Conservation (phyloP, 2,888 invertebrate genomes). For the Mycogona germanica region DNA sequence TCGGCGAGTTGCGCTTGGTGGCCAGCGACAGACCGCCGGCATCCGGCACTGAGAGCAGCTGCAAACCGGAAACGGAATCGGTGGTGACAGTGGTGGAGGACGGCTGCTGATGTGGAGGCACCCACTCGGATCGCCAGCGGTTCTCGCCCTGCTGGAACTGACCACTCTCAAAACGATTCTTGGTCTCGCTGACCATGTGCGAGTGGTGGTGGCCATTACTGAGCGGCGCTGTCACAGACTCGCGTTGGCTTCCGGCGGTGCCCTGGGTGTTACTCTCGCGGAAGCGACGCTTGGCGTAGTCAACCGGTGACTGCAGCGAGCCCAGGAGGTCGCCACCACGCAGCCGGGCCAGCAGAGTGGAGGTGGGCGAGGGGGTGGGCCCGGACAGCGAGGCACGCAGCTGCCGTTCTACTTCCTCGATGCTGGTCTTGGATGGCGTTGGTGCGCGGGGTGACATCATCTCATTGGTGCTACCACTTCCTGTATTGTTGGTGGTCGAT, state of each 20-base stretch:
- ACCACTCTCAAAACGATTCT: constrained; percentile 28
- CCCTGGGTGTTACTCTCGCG: constrained; percentile 40
- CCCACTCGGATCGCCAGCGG: constrained; percentile 22
- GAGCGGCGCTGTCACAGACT: constrained; percentile 25
- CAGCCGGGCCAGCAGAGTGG: background rate
- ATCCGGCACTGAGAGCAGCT: constrained; percentile 3
- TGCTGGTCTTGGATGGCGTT: no score
- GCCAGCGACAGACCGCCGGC: background rate
- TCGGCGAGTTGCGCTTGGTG: constrained; percentile 24
- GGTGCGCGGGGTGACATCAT: no score
- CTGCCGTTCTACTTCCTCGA: no score
- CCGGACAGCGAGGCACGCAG: background rate
- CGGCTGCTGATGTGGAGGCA: constrained; percentile 13
- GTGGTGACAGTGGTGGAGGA: constrained; percentile 13
- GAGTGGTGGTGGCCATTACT: constrained; percentile 20
- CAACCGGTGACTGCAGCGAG: constrained; percentile 38
- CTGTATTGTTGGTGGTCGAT: background rate
- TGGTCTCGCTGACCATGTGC: constrained; percentile 27
- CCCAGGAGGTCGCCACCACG: background rate
- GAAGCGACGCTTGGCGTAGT: constrained; percentile 52
- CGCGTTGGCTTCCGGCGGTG: constrained; percentile 33
- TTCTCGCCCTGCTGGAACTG: constrained; percentile 20
- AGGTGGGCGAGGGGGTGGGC: background rate
- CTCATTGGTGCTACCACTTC: no score
- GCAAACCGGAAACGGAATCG: constrained; percentile 14